Base-by-base conservation (phyloP, 2,888 invertebrate genomes). In the Calameuta pallipes region DNA sequence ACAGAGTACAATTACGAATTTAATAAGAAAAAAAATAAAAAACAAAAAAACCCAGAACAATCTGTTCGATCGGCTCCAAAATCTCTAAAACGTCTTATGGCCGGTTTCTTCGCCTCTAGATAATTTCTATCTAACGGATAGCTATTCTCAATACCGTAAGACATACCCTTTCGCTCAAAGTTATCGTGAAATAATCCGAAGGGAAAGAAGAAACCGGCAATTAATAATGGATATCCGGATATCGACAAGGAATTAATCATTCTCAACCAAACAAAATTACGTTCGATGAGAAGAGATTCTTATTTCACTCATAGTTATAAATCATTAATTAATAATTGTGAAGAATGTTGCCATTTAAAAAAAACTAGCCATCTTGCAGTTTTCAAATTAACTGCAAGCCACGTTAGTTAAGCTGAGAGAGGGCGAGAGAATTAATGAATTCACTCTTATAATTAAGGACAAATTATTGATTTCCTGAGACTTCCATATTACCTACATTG, bases 1-100 rank as follows among this genome's bases (percentile, higher is more conserved):
- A 71, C 12, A 79, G 70, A 80, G 71, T 33, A 77, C 31, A 3
- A 31, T 31, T 34, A 31, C 23, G 9, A 23, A 56, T 56, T 56
- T 56, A 56, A 23, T 56, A 56, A 2, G 9, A 23, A 56, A 56
- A 23, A 3, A 13, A 23, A 56, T 9, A 9, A 41, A 23, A 2
- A 11, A 35, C 11, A 11, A 12, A 12, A 36, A 3, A 36, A 36
- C 9, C 11, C 11, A 35, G 11, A 11, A 35, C 3, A 36, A 56
- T 9, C 2, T 23, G 23, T 6, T 56, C 56, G 9, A 23, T 23
- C 23, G 56, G 56, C 23, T 56, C 1, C 9, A 1, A 23, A 56
- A 23, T 9, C 56, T 23, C 9, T 56, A 23, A 56, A 56, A 23
- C 9, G 23, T 23, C 2, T 56, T 56, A 36, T 12, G 12, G 36